Percentiles rank a stretch among this genome's conserved stretches.
These are phyloP conservation scores for Macrochelys suwanniensis DNA, from an alignment of 2,797 vertebrate species.

Conservation along the genomic window DNA sequence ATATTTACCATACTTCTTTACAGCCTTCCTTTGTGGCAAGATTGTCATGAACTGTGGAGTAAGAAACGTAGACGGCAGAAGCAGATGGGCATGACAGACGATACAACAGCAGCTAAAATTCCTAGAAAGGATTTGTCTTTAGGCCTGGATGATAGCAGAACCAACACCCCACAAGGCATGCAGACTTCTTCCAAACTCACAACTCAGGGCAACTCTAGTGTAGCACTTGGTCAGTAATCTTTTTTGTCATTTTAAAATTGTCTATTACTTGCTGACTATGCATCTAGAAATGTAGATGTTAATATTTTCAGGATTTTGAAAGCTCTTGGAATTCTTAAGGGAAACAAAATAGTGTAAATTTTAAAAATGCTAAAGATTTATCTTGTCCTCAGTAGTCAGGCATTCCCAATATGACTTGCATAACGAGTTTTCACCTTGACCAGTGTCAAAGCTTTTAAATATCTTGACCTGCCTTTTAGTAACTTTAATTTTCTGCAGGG, in stretches of 20 bases:
- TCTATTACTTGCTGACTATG: conserved; percentile 52
- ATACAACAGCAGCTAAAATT: conserved; percentile 89
- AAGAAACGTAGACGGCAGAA: conserved; percentile 98
- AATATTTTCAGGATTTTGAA: conserved; percentile 23
- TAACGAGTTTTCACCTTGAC: neutral
- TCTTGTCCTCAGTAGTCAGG: neutral
- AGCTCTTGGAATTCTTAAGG: conserved; percentile 41
- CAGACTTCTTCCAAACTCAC: conserved; percentile 88
- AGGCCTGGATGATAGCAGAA: conserved; percentile 95
- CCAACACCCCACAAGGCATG: conserved; percentile 95
- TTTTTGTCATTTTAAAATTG: conserved; percentile 35
- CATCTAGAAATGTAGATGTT: conserved; percentile 48
- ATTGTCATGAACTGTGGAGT: conserved; percentile 99
- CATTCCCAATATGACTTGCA: neutral
- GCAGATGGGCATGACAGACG: conserved; percentile 93
- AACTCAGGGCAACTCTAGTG: conserved; percentile 84
- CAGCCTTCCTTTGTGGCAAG: conserved; percentile 98
- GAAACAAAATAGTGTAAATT: conserved; percentile 62
- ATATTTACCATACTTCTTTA: conserved; percentile 29
- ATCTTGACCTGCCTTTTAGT: neutral
- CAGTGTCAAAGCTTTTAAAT: neutral
- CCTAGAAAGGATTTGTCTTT: conserved; percentile 93
- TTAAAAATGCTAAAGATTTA: conserved; percentile 2
- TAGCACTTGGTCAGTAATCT: conserved; percentile 89
- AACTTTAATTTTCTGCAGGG: neutral